These are phyloP conservation scores for Drosophila lacertosa DNA, from an alignment of 1,140 invertebrate genomes.

Conservation along the genomic window DNA sequence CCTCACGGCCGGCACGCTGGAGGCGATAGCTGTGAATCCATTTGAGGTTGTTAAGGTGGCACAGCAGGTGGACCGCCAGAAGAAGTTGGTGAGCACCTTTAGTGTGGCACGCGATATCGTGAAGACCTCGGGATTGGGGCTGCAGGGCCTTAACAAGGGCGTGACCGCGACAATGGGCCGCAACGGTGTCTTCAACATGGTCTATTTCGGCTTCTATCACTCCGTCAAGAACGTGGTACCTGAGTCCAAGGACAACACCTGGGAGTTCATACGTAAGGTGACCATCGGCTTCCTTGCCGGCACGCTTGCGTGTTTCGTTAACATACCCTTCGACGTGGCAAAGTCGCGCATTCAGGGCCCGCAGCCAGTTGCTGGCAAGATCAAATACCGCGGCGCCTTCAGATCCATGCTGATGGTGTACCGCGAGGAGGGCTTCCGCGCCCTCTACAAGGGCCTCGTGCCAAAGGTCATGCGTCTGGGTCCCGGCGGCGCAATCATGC, in stretches of 20 bases:
- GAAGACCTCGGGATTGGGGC: conserved; percentile 89
- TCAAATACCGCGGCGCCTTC: conserved; percentile 92
- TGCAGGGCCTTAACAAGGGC: conserved; percentile 93
- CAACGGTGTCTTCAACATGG: conserved; percentile 95
- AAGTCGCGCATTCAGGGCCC: conserved; percentile 97
- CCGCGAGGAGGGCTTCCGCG: conserved; percentile 93
- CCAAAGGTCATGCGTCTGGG: conserved; percentile 96
- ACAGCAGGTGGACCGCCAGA: conserved; percentile 88
- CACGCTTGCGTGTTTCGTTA: conserved; percentile 92
- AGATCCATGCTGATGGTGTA: conserved; percentile 91
- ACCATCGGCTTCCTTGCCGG: conserved; percentile 93
- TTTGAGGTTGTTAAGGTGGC: conserved; percentile 98
- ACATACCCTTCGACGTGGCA: conserved; percentile 98
- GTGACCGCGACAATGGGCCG: conserved; percentile 93
- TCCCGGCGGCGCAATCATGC: conserved; percentile 95
- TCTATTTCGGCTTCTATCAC: conserved; percentile 98
- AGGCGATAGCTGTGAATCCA: conserved; percentile 95
- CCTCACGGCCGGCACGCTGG: conserved; percentile 93
- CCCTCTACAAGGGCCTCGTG: conserved; percentile 95
- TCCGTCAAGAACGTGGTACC: conserved; percentile 92
- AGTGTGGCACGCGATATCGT: conserved; percentile 92
- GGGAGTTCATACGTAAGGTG: conserved; percentile 90
- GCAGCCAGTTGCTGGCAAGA: conserved; percentile 89
- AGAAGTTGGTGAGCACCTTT: conserved; percentile 90
- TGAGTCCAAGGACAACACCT: conserved; percentile 87